Evolutionary conservation across 2,888 invertebrate genomes (phyloP), one percentile per base, ranked within the genome.

Genomic region (Laspeyria flexula): DNA sequence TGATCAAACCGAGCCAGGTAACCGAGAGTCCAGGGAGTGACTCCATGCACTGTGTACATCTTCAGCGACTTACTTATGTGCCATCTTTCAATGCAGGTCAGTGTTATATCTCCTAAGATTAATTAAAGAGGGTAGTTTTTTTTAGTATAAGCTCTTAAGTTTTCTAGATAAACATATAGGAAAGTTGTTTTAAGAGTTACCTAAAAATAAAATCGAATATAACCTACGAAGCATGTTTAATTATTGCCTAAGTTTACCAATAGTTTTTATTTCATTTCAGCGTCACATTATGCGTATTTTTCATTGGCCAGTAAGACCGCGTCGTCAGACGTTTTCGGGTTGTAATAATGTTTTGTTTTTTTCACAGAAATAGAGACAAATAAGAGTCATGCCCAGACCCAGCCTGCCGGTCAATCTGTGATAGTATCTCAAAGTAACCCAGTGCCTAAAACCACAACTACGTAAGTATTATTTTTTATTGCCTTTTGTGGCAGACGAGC

Each of bases 351-450:
- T 11, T 3, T 21, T 5, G 27, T 13, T 37, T 69, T 62, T 41
- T 56, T 21, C 38, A 44, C 63, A 67, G 67, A 67, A 53, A 48
- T 60, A 34, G 68, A 71, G 42, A 58, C 61, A 23, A 59, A 51
- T 15, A 83, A 81, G 60, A 75, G 56, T 27, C 72, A 63, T 45
- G 69, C 83, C 77, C 76, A 72, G 50, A 79, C 47, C 29, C 55
- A 77, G 35, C 88, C 81, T 58, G 75, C 69, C 42, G 84, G 72
- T 9, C 91, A 81, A 60, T 88, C 93, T 46, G 93, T 93, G 60
- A 93, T 93, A 58, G 93, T 93, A 3, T 93, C 93, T 16, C 93
- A 93, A 69, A 88, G 85, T 45, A 93, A 80, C 31, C 57, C 80
- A 1, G 68, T 68, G 62, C 77, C 84, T 41, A 90, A 88, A 71